Percentiles rank a stretch among this genome's conserved stretches.
Evolutionary conservation across 1,140 invertebrate genomes (phyloP).

Genomic region (Eubasilissa regina): DNA sequence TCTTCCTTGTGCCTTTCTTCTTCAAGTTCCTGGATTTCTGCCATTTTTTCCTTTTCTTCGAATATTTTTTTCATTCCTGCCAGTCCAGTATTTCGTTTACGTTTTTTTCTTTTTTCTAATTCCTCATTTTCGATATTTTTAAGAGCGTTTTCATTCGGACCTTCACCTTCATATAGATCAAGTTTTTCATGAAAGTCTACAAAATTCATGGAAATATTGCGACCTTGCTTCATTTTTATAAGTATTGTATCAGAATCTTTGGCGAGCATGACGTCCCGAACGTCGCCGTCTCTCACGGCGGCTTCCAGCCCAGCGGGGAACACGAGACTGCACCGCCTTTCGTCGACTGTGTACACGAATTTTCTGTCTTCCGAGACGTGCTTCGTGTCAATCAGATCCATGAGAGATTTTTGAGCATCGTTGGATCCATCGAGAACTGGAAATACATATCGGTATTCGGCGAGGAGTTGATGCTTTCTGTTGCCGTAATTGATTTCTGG

Average conservation of each 20-base stretch:
- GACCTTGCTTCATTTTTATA: conserved; percentile 81
- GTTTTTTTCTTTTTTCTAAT: conserved; percentile 75
- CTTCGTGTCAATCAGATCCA: conserved; percentile 77
- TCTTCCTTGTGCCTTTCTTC: conserved; percentile 68
- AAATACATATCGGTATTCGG: conserved; percentile 83
- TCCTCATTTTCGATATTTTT: conserved; percentile 76
- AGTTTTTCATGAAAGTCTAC: conserved; percentile 75
- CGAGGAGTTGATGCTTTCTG: conserved; percentile 76
- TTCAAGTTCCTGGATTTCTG: conserved; percentile 73
- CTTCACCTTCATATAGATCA: conserved; percentile 78
- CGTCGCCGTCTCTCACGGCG: conserved; percentile 83
- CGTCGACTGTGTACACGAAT: conserved; percentile 84
- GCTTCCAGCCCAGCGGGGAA: conserved; percentile 82
- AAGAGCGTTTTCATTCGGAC: conserved; percentile 75
- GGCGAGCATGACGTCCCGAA: conserved; percentile 83
- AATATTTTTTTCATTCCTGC: conserved; percentile 82
- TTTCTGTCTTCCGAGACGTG: conserved; percentile 73
- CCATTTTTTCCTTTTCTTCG: conserved; percentile 81
- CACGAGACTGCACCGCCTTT: conserved; percentile 82
- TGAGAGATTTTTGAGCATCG: conserved; percentile 75
- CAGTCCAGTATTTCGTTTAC: conserved; percentile 72
- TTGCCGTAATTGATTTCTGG: conserved; percentile 76
- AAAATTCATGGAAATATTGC: conserved; percentile 81
- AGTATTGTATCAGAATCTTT: conserved; percentile 82
- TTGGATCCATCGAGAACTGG: conserved; percentile 78